These are phyloP conservation scores for Zaprionus ornatus DNA, from an alignment of 1,140 invertebrate species.

Conservation along the genomic window DNA sequence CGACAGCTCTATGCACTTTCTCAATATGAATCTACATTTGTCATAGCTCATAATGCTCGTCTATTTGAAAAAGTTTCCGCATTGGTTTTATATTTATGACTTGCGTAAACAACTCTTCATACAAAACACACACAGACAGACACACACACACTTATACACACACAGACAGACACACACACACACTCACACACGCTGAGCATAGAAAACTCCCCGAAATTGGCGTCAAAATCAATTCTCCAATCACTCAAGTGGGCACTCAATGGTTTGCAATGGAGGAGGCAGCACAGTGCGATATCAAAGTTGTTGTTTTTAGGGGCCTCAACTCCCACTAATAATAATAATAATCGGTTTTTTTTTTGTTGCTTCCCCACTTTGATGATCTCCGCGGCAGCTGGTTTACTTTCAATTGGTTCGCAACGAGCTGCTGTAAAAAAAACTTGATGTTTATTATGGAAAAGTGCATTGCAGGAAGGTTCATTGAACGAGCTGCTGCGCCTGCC, in stretches of 20 bases:
- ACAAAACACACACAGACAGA: constrained; percentile 27
- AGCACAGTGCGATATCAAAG: constrained; percentile 10
- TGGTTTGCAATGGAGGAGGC: constrained; percentile 8
- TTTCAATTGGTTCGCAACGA: constrained; percentile 68
- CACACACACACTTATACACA: not conserved
- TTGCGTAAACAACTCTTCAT: constrained; percentile 35
- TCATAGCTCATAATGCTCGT: constrained; percentile 1
- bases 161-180: not conserved
- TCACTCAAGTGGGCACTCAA: constrained; percentile 67
- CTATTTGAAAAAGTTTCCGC: constrained; percentile 21
- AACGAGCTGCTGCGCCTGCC: constrained; percentile 36
- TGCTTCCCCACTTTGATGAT: constrained; percentile 49
- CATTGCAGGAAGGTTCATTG: constrained; percentile 61
- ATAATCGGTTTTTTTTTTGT: constrained; percentile 37
- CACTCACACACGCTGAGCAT: not conserved
- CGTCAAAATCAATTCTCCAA: constrained; percentile 47
- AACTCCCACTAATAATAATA: constrained; percentile 67
- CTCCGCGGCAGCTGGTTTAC: constrained; percentile 53
- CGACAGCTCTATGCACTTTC: constrained; percentile 16
- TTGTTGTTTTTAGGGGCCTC: constrained; percentile 39
- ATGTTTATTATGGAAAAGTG: constrained; percentile 76
- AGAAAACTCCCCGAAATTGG: constrained; percentile 19
- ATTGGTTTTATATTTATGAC: constrained; percentile 12
- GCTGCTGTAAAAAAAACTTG: constrained; percentile 54
- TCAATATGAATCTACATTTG: not conserved